Conservation (phyloP, 2,113 vertebrate species). For the Odontesthes bonariensis region DNA sequence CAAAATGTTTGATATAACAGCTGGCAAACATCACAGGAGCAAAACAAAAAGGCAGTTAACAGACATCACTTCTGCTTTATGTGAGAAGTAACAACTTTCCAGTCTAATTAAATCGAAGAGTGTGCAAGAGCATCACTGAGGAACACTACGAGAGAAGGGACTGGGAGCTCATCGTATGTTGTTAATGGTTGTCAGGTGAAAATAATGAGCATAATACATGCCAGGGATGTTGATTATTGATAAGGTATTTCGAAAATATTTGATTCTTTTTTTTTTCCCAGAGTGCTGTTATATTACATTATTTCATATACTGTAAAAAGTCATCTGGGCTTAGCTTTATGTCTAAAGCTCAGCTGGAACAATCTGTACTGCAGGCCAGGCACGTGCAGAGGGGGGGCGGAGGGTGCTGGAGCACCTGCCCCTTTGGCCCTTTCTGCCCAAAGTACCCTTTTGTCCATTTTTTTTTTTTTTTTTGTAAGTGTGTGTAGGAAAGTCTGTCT, state of each 20-base stretch:
- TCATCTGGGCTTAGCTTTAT: too few species aligned
- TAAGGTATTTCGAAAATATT: not conserved
- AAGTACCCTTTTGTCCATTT: too few species aligned
- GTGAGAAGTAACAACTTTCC: constrained; percentile 9
- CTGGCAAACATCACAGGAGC: not conserved
- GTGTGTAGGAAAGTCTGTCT: too few species aligned
- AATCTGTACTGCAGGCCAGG: not conserved
- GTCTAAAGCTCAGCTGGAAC: not conserved
- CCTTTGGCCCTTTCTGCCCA: too few species aligned
- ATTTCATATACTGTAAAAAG: not conserved
- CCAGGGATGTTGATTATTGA: not conserved
- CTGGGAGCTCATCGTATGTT: not conserved
- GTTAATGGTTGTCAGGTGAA: not conserved
- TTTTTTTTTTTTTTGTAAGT: too few species aligned
- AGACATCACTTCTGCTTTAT: constrained; percentile 7
- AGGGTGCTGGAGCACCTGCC: too few species aligned
- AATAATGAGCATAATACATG: not conserved
- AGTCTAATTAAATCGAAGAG: constrained; percentile 20
- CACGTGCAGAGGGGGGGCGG: too few species aligned
- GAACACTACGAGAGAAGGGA: not conserved
- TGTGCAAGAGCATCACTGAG: not conserved
- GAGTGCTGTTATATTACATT: too few species aligned
- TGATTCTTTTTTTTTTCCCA: not conserved
- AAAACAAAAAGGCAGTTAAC: constrained; percentile 25
- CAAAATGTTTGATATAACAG: not conserved